Evolutionary conservation across 1,140 invertebrate genomes (phyloP).

Genomic region (Hermetia illucens): DNA sequence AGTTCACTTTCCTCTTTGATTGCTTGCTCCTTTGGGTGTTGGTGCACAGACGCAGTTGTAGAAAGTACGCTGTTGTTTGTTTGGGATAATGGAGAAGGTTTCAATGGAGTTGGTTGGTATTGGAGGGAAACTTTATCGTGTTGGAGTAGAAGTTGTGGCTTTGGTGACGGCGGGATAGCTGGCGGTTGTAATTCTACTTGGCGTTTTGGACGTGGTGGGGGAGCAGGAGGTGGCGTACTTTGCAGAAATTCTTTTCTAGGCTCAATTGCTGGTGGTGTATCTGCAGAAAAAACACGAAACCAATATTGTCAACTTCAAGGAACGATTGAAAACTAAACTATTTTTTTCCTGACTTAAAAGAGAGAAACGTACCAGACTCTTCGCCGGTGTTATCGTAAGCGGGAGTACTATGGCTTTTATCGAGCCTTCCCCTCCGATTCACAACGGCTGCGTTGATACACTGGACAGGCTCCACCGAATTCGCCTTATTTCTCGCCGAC

Average conservation of each 20-base stretch:
- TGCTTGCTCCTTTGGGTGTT: too few relatives aligned
- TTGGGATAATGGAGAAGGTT: neutral
- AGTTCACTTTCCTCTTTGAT: slow-evolving; percentile 12
- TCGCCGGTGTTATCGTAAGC: slow-evolving; percentile 49
- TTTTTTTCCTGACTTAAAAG: neutral
- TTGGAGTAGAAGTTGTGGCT: slow-evolving; percentile 15
- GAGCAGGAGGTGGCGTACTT: slow-evolving; percentile 23
- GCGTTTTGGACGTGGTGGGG: slow-evolving; percentile 23
- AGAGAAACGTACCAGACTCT: slow-evolving; percentile 13
- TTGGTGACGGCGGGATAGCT: slow-evolving; percentile 21
- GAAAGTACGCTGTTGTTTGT: too few relatives aligned
- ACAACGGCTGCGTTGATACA: slow-evolving; percentile 24
- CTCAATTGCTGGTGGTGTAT: slow-evolving; percentile 26
- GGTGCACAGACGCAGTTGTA: too few relatives aligned
- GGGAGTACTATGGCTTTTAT: slow-evolving; percentile 63
- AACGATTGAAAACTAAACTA: neutral
- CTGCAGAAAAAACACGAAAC: slow-evolving; percentile 1
- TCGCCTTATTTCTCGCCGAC: slow-evolving; percentile 16
- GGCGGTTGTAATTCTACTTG: slow-evolving; percentile 15
- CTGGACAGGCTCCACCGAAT: slow-evolving; percentile 14
- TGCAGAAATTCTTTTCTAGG: slow-evolving; percentile 22
- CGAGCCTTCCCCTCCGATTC: slow-evolving; percentile 38
- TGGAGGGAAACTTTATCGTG: neutral
- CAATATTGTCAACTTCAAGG: neutral
- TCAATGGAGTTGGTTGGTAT: slow-evolving; percentile 1